A percentile compares a stretch with the other conserved stretches of the same genome.
phyloP scores from a whole-genome alignment of 2,113 vertebrate species.

The Sceloporus tristichus region DNA sequence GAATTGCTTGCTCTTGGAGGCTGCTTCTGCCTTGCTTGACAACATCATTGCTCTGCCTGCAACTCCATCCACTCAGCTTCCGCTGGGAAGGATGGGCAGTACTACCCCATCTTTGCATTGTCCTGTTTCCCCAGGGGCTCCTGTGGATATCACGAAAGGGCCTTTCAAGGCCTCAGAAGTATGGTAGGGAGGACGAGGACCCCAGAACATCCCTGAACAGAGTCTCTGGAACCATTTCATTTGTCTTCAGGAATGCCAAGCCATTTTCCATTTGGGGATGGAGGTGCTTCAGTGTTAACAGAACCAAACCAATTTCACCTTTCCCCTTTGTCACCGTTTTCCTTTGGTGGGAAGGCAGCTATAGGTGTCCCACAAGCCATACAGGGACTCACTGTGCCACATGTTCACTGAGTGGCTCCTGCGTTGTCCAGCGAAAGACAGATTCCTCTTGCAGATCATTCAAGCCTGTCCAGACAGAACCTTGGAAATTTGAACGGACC shows the following conservation, averaged over 20 bases:
- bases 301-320: too few relatives aligned
- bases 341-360: background rate
- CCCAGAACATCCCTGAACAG: background rate
- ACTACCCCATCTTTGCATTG: background rate
- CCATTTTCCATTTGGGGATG: too few relatives aligned
- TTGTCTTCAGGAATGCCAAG: too few relatives aligned
- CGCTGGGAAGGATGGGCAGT: background rate
- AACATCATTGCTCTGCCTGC: too few relatives aligned
- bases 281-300: too few relatives aligned
- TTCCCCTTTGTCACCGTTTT: too few relatives aligned
- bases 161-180: too few relatives aligned
- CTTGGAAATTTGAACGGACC: conserved; percentile 22
- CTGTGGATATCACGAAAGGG: background rate
- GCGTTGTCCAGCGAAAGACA: conserved; percentile 36
- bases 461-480: conserved; percentile 46
- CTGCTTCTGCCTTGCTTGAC: background rate
- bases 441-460: conserved; percentile 44
- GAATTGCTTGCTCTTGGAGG: background rate
- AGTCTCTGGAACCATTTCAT: too few relatives aligned
- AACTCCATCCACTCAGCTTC: background rate
- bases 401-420: conserved; percentile 10
- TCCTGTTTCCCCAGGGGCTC: background rate
- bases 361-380: background rate
- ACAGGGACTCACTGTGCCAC: conserved; percentile 17
- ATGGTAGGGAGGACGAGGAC: too few relatives aligned